These are phyloP conservation scores for Bilobella aurantiaca DNA, from an alignment of 1,140 invertebrate species.

Conservation along the genomic window DNA sequence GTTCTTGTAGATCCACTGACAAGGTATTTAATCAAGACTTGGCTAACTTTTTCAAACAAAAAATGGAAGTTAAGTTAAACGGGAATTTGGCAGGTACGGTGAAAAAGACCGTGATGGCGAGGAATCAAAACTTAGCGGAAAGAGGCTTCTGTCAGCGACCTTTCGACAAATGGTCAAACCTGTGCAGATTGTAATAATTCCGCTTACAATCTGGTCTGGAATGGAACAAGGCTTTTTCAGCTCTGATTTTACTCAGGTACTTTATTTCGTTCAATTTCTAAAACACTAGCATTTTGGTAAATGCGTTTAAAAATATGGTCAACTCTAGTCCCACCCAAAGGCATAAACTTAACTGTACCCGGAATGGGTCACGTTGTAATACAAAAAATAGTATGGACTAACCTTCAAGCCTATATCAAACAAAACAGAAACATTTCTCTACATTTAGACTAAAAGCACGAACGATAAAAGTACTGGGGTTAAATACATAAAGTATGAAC, in stretches of 20 bases:
- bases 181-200: conserved; percentile 83
- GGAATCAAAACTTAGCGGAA: background rate
- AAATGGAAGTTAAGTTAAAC: conserved; percentile 63
- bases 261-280: no score
- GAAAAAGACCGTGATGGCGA: conserved; percentile 42
- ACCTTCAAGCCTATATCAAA: no score
- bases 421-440: no score
- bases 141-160: conserved; percentile 10
- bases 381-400: no score
- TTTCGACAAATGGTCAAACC: conserved; percentile 39
- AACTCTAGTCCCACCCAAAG: no score
- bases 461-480: no score
- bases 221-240: conserved; percentile 94
- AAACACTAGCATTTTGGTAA: no score
- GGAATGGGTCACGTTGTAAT: no score
- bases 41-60: conserved; percentile 1
- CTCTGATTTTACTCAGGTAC: conserved; percentile 85
- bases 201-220: conserved; percentile 91
- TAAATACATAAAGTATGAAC: no score
- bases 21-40: conserved; percentile 46
- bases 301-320: no score
- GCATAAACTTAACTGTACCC: no score
- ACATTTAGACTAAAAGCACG: no score
- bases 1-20: conserved; percentile 83
- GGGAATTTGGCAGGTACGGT: conserved; percentile 52